Evolutionary conservation across 2,113 vertebrate species (phyloP), one percentile per base, ranked within the genome.

Genomic region (Cynopterus brachyotis): DNA sequence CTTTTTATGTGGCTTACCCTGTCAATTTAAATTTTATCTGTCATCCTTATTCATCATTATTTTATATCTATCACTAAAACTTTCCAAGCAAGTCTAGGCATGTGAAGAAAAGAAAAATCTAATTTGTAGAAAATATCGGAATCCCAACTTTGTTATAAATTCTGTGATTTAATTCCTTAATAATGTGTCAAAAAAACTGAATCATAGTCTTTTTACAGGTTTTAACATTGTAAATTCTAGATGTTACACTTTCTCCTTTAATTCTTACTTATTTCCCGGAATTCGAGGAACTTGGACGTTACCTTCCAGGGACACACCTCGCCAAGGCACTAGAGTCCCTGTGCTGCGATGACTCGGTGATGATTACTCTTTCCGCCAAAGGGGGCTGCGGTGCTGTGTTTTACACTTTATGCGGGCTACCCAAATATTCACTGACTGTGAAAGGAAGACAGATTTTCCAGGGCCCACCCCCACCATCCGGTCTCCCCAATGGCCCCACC

Each of bases 51-150:
- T 86, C 88, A 64, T 73, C 45, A 75, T 82, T 94, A 78, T 83
- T 89, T 89, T 92, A 45, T 32, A 83, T 83, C 70, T 87, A 89
- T 76, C 83, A 88, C 20, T 57, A 89, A 92, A 64, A 55, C 78
- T 92, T 73, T 32, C 40, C 75, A 85, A 87, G 40, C n/a, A 92
- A 86, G 30, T 94, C 40, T 91, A 53, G n/a, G 90, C 88, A 64
- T n/a, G 24, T 37, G 50, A 94, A 87, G 40, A 89, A 96, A 96
- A 96, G 17, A 84, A 91, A 97, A 76, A 45, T 26, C 45, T 81
- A 84, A 81, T 89, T 93, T 95, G 66, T 57, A n/a, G 72, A 93
- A 92, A 96, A 82, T 60, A 92, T 84, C 60, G 69, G 37, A 94
- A 45, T 87, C 53, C 30, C 26, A 78, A 83, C 24, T 73, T 57